Conservation (phyloP, 2,113 vertebrate genomes). For the Sturnus vulgaris region DNA sequence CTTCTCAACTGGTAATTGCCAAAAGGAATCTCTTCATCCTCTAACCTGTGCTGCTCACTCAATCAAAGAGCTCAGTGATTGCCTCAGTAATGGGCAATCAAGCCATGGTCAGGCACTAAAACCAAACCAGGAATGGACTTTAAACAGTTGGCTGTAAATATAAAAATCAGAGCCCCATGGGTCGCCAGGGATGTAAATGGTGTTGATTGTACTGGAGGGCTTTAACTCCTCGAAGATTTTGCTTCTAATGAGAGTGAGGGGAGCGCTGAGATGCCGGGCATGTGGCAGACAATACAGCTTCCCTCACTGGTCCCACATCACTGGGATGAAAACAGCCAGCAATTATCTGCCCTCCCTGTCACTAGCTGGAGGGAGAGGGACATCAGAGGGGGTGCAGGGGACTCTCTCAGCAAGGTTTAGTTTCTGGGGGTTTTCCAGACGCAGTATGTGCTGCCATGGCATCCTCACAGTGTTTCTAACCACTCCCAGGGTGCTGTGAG, state of each 20-base stretch:
- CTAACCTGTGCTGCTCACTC: background rate
- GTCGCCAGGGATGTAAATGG: background rate
- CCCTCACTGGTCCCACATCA: background rate
- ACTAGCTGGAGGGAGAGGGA: background rate
- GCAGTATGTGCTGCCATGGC: fast-evolving
- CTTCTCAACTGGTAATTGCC: background rate
- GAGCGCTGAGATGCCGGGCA: fast-evolving
- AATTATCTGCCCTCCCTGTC: background rate
- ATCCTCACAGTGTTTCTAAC: background rate
- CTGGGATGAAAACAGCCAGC: background rate
- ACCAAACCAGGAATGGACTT: constrained; percentile 18
- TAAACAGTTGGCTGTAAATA: constrained; percentile 48
- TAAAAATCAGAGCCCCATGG: constrained; percentile 18
- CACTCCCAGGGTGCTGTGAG: fast-evolving
- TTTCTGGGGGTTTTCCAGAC: background rate
- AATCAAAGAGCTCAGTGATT: constrained; percentile 48
- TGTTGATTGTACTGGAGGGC: background rate
- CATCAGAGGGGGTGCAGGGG: background rate
- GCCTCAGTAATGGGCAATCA: constrained; percentile 47
- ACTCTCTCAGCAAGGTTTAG: fast-evolving
- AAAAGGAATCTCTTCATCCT: constrained; percentile 10
- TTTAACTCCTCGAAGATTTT: background rate
- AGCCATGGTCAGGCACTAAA: constrained; percentile 37
- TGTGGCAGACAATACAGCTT: background rate
- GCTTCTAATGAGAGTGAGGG: background rate